Conservation (phyloP, 37 sponge, comb jelly and placozoan species). For the Oopsacas minuta region DNA sequence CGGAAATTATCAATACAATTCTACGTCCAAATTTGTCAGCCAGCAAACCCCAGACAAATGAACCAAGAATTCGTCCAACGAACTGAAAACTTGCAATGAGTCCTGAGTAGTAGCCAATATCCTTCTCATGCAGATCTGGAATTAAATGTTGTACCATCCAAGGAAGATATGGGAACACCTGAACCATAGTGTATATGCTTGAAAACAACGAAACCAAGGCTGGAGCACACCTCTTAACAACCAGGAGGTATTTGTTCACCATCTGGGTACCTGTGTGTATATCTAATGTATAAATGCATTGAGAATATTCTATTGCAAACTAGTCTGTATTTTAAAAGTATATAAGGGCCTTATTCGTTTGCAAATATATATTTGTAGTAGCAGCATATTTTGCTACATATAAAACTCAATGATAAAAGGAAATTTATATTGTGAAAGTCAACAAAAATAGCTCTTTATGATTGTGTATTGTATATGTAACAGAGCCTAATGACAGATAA, state of each 20-base stretch:
- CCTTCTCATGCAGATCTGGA: constrained; percentile 24
- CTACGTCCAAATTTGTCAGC: constrained; percentile 53
- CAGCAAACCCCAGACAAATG: constrained; percentile 68
- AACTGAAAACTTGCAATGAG: constrained; percentile 50
- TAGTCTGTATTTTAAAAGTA: too few relatives aligned
- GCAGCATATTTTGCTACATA: too few relatives aligned
- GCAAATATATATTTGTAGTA: too few relatives aligned
- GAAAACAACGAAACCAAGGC: constrained; percentile 27
- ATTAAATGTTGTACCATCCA: constrained; percentile 61
- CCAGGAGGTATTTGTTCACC: background rate
- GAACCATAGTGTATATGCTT: constrained; percentile 50
- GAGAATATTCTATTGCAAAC: too few relatives aligned
- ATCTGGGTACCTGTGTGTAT: background rate
- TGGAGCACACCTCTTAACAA: background rate
- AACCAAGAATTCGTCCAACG: constrained; percentile 59
- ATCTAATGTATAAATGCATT: too few relatives aligned
- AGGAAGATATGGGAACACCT: constrained; percentile 72
- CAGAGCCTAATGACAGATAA: too few relatives aligned
- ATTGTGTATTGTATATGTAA: too few relatives aligned
- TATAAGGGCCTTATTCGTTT: too few relatives aligned
- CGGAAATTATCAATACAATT: constrained; percentile 38
- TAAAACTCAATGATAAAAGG: too few relatives aligned
- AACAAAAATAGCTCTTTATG: too few relatives aligned
- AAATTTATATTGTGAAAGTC: too few relatives aligned
- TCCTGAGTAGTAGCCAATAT: constrained; percentile 51